Base-by-base conservation (phyloP, 2,113 vertebrate species). In the Oryzias javanicus region DNA sequence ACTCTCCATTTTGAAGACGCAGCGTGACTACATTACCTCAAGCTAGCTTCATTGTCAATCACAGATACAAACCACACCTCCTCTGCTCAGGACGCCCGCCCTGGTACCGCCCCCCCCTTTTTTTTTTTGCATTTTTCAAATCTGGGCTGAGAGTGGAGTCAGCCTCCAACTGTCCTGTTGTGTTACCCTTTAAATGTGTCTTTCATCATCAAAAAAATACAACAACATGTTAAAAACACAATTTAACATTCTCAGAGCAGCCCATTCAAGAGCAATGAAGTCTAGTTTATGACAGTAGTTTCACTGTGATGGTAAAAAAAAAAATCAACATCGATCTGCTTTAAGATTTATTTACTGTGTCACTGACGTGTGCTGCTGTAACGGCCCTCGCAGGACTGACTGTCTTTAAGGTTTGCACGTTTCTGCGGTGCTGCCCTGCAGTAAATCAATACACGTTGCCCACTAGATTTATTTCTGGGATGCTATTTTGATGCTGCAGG, bases 191-290 rank as follows among this genome's bases (percentile, higher is more conserved):
- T 27, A 27, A 6, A 27, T 27, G 5, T 6, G 25, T 35, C 35
- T 2, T 35, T 8, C 10, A 12, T 35, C 35, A 12, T 35, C 35
- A 35, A 10, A 35, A 35, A 35, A 35, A 12, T 35, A 3, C 8
- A 10, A 35, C 35, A 35, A 35, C n/a, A n/a, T n/a, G n/a, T n/a
- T n/a, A 8, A 35, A 35, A 6, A 35, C 29, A 10, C 35, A 35
- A 12, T 35, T 12, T 68, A 71, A 82, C 81, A 82, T 70, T 78
- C 77, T 69, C 68, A 68, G 67, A 70, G 74, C 76, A 53, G 59
- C 59, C 77, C 59, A 24, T 73, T 89, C 86, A 88, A 82, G 83
- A 74, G 64, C 76, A 64, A 69, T 82, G 83, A 88, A 89, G 84
- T 75, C 71, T 83, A 81, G 89, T 86, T 86, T 80, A 83, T 76